Evolutionary conservation across 2,888 invertebrate genomes (phyloP).

Genomic region (Brassicogethes aeneus): DNA sequence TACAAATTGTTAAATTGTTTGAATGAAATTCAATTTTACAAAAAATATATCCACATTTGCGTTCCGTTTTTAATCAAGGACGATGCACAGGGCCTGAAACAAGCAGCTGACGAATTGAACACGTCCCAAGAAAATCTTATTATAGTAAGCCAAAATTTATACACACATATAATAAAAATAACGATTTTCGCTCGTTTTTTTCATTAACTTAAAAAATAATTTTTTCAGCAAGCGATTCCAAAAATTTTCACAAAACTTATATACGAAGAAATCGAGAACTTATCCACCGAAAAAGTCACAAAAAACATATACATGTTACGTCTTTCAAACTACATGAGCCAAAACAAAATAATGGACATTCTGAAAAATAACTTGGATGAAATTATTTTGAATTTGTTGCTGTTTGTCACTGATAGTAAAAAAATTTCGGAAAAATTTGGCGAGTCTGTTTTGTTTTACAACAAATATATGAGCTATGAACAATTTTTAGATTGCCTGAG

Average conservation of each 20-base stretch:
- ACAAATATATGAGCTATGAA: constrained; percentile 33
- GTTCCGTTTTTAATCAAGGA: constrained; percentile 38
- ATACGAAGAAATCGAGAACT: constrained; percentile 24
- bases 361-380: constrained; percentile 24
- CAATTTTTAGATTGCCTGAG: constrained; percentile 23
- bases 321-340: constrained; percentile 28
- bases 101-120: constrained; percentile 14
- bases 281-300: constrained; percentile 23
- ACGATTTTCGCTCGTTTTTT: too few species aligned
- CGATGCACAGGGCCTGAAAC: constrained; percentile 23
- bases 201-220: constrained; percentile 3
- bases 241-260: constrained; percentile 23
- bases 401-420: constrained; percentile 33
- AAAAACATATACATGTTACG: constrained; percentile 25
- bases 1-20: constrained; percentile 33
- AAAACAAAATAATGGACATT: constrained; percentile 15
- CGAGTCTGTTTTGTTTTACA: constrained; percentile 27
- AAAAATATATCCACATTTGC: constrained; percentile 36
- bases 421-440: constrained; percentile 17
- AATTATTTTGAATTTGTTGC: constrained; percentile 29
- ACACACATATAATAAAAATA: too few species aligned
- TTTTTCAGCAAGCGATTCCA: constrained; percentile 21
- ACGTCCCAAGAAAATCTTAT: constrained; percentile 16
- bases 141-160: constrained; percentile 14
- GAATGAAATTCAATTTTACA: constrained; percentile 37